Conservation (phyloP, 2,888 invertebrate species). For the Meta bourneti region DNA sequence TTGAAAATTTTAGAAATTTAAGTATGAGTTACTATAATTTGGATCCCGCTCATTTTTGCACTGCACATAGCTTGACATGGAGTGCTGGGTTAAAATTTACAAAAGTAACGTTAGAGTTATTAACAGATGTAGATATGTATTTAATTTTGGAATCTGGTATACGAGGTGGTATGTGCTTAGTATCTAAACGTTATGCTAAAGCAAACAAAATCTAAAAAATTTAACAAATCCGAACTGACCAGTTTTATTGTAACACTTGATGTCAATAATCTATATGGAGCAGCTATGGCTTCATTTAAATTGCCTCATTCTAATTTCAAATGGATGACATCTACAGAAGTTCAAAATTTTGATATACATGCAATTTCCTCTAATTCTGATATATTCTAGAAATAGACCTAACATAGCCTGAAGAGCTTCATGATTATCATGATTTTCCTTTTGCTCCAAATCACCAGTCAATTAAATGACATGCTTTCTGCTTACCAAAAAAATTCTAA, state of each 20-base stretch:
- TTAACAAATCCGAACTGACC: not conserved
- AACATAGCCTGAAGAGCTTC: not conserved
- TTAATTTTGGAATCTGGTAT: slow-evolving; percentile 17
- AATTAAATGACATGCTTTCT: not conserved
- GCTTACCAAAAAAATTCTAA: not conserved
- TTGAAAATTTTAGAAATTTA: slow-evolving; percentile 21
- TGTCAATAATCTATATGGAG: slow-evolving; percentile 27
- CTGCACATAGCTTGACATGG: slow-evolving; percentile 78
- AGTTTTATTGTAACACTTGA: slow-evolving; percentile 15
- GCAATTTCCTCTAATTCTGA: slow-evolving; percentile 2
- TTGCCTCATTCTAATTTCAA: slow-evolving; percentile 11
- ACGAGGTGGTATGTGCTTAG: slow-evolving; percentile 29
- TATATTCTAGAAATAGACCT: too few species aligned
- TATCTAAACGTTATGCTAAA: slow-evolving; percentile 9
- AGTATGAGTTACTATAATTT: too few species aligned
- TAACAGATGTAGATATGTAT: slow-evolving; percentile 78
- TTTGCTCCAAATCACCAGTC: slow-evolving; percentile 8
- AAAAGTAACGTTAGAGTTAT: slow-evolving; percentile 78
- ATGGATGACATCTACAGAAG: slow-evolving; percentile 1
- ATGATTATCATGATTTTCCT: slow-evolving; percentile 13
- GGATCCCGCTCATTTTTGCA: slow-evolving; percentile 10
- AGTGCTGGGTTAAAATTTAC: slow-evolving; percentile 79
- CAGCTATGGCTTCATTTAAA: not conserved
- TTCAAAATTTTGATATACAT: slow-evolving; percentile 11
- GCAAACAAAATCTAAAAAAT: slow-evolving; percentile 7